A percentile compares a stretch with the other conserved stretches of the same genome.
These are phyloP conservation scores for Plestiodon gilberti DNA, from an alignment of 2,113 vertebrate genomes.

Conservation along the genomic window DNA sequence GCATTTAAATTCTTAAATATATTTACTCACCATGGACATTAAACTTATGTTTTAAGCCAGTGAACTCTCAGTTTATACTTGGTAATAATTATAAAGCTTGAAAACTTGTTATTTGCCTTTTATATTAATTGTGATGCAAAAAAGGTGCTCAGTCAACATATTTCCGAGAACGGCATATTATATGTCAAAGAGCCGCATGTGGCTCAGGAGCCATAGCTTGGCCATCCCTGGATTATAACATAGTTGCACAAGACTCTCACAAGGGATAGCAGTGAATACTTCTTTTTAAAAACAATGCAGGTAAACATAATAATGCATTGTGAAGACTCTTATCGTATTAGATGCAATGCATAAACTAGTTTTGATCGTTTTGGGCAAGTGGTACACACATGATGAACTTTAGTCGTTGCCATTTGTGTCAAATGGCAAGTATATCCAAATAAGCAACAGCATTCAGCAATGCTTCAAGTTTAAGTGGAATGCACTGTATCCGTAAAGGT, in stretches of 20 bases:
- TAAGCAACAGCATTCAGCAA: neutral
- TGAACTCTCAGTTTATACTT: no score
- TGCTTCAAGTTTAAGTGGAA: neutral
- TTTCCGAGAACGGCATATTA: no score
- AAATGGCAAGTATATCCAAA: neutral
- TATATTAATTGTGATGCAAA: no score
- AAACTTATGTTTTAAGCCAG: no score
- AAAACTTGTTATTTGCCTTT: no score
- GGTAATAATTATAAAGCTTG: no score
- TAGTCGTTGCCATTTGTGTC: neutral
- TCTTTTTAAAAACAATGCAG: neutral
- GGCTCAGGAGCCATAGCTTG: no score
- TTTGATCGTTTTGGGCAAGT: neutral
- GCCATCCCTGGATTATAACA: conserved; percentile 5
- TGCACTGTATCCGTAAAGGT: neutral
- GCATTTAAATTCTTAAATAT: no score
- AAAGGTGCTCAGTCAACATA: no score
- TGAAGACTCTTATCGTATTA: neutral
- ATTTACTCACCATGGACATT: no score
- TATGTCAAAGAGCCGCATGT: no score
- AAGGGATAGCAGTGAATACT: neutral
- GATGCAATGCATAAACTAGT: neutral
- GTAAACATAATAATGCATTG: neutral
- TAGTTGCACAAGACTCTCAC: neutral
- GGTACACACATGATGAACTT: neutral